Conservation (phyloP, 2,113 vertebrate genomes). For the Picathartes gymnocephalus region DNA sequence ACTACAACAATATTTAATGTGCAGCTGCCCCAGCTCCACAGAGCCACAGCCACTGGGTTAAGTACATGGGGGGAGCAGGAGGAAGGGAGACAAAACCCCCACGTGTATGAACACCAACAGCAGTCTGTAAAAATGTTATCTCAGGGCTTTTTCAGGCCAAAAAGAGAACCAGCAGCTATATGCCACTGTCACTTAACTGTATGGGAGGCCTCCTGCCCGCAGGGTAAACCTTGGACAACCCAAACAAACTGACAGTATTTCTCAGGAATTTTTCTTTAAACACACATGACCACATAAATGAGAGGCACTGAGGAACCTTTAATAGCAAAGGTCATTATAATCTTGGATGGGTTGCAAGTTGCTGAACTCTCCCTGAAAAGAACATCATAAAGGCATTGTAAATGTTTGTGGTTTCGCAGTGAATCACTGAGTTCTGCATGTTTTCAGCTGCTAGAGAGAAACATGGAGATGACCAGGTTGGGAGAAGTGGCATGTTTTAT, state of each 20-base stretch:
- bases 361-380: neutral
- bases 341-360: neutral
- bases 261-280: constrained; percentile 11
- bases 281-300: neutral
- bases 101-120: neutral
- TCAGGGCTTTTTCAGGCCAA: neutral
- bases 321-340: constrained; percentile 8
- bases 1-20: neutral
- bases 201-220: neutral
- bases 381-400: neutral
- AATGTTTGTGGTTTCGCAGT: neutral
- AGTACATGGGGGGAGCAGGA: neutral
- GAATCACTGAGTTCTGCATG: neutral
- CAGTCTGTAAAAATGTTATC: neutral
- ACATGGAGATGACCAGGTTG: neutral
- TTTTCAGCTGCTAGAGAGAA: neutral
- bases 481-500: neutral
- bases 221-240: neutral
- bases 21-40: neutral
- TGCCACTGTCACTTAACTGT: neutral
- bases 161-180: neutral
- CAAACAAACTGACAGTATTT: neutral
- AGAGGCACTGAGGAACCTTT: neutral
- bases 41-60: neutral
- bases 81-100: neutral